Evolutionary conservation across 2,113 vertebrate species (phyloP).

Genomic region (Himantopus leucocephalus): DNA sequence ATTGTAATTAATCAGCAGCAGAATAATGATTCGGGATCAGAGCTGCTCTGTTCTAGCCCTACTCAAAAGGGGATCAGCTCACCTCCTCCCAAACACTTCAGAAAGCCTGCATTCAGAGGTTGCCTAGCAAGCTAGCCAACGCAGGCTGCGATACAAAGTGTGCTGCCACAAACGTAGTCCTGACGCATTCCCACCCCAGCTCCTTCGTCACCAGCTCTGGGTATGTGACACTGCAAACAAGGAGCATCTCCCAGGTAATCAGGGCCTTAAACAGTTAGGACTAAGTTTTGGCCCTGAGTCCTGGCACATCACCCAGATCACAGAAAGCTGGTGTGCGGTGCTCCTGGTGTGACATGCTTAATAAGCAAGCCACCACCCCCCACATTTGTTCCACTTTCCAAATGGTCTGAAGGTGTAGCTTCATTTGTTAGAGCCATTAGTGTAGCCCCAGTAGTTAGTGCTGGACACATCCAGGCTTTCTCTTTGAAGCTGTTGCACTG

Average conservation of each 20-base stretch:
- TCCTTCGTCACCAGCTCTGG: slow-evolving; percentile 26
- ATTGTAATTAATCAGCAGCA: slow-evolving; percentile 47
- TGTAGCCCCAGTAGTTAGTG: not conserved
- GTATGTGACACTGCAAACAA: not conserved
- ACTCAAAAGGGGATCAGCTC: slow-evolving; percentile 36
- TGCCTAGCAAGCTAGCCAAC: slow-evolving; percentile 51
- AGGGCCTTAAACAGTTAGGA: not conserved
- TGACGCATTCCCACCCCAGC: slow-evolving; percentile 33
- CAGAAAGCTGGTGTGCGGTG: not conserved
- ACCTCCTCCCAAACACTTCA: slow-evolving; percentile 33
- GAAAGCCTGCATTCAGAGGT: slow-evolving; percentile 53
- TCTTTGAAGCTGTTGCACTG: not conserved
- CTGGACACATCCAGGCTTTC: not conserved
- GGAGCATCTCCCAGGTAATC: slow-evolving; percentile 40
- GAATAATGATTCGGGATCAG: slow-evolving; percentile 36
- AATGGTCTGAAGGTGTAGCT: not conserved
- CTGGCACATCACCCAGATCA: not conserved
- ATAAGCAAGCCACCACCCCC: not conserved
- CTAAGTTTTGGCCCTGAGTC: not conserved
- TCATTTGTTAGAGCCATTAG: not conserved
- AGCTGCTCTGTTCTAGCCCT: slow-evolving; percentile 34
- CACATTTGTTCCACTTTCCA: not conserved
- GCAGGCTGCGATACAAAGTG: not conserved
- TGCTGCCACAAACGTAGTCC: slow-evolving; percentile 30
- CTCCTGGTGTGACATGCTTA: not conserved